Evolutionary conservation across 1,140 invertebrate species (phyloP).

Genomic region (Drosophila chauvacae): DNA sequence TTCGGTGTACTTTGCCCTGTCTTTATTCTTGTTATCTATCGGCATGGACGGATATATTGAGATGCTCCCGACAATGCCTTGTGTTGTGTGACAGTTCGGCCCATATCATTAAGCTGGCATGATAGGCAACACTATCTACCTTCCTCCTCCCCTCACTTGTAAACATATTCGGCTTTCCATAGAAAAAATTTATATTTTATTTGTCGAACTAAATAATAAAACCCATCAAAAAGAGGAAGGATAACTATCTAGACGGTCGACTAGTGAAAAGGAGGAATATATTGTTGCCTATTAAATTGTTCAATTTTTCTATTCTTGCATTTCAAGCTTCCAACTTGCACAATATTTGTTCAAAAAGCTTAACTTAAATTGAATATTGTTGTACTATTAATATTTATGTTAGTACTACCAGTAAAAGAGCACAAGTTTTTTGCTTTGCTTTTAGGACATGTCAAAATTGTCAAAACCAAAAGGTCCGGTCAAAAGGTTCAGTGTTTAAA

Average conservation of each 20-base stretch:
- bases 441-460: too few species aligned
- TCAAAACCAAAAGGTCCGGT: too few species aligned
- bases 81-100: constrained; percentile 52
- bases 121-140: constrained; percentile 31
- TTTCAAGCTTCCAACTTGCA: too few species aligned
- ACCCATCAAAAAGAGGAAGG: constrained; percentile 38
- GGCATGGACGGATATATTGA: constrained; percentile 60
- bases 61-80: constrained; percentile 60
- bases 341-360: too few species aligned
- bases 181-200: constrained; percentile 30
- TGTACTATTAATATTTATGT: too few species aligned
- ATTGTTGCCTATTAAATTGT: constrained; percentile 57
- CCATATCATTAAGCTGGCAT: constrained; percentile 71
- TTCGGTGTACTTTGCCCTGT: background rate
- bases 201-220: constrained; percentile 53
- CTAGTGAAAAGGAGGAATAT: constrained; percentile 31
- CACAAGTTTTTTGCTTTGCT: too few species aligned
- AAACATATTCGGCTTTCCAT: constrained; percentile 6
- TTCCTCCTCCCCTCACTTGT: background rate
- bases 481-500: too few species aligned
- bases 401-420: too few species aligned
- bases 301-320: constrained; percentile 45
- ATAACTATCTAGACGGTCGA: background rate
- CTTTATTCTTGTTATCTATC: constrained; percentile 50
- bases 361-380: too few species aligned